Evolutionary conservation across 2,797 vertebrate genomes (phyloP).

Genomic region (Calcarius lapponicus): DNA sequence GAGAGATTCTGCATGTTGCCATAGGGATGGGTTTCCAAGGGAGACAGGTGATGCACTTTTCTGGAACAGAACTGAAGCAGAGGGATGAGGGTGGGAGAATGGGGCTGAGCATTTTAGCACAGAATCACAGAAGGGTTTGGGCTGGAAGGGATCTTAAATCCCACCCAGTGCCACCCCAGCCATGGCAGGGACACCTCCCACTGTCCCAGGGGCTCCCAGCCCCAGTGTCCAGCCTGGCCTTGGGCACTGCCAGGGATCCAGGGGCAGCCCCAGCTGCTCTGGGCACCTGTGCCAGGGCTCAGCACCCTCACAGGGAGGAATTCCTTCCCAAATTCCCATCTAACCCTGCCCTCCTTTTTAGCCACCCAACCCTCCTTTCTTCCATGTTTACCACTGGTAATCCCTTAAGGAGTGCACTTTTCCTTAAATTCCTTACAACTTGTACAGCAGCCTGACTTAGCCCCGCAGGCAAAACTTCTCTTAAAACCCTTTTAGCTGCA

Average conservation of each 20-base stretch:
- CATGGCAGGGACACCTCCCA: not conserved
- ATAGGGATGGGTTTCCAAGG: not conserved
- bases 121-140: not conserved
- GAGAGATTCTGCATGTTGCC: not conserved
- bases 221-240: rapidly evolving
- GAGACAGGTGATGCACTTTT: not conserved
- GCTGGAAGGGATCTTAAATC: not conserved
- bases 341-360: not conserved
- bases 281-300: not conserved
- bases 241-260: not conserved
- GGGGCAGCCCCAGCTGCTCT: not conserved
- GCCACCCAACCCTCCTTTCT: not conserved
- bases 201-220: rapidly evolving
- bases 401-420: not conserved
- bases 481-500: not conserved
- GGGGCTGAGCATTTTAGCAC: not conserved
- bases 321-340: not conserved
- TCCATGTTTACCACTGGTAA: rapidly evolving
- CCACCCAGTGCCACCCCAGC: not conserved
- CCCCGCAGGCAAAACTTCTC: not conserved
- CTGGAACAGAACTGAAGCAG: not conserved
- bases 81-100: not conserved
- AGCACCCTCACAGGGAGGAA: rapidly evolving
- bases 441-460: not conserved
- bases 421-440: not conserved